Conservation (phyloP, 37 sponge, comb jelly and placozoan species). For the Tethya wilhelma region DNA sequence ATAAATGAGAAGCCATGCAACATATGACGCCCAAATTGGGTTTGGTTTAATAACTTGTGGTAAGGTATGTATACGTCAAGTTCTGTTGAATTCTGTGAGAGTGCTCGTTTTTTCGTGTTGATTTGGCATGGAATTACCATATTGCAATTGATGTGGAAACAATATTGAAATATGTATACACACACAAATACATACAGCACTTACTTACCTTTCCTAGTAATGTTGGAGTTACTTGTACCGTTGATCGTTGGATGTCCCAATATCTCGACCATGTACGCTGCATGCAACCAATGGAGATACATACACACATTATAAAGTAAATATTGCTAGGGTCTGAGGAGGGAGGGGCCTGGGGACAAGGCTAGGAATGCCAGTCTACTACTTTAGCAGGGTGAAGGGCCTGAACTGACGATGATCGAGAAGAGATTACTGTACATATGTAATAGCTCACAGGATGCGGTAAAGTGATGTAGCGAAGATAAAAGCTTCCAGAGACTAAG, state of each 20-base stretch:
- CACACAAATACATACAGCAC: background rate
- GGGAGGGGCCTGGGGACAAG: no score
- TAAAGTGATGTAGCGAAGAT: slow-evolving; percentile 83
- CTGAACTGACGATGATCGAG: no score
- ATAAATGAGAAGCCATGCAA: no score
- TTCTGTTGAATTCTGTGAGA: no score
- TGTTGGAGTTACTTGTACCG: slow-evolving; percentile 77
- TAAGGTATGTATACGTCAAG: no score
- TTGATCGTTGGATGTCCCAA: slow-evolving; percentile 82
- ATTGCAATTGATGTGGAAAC: no score
- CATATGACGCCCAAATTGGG: no score
- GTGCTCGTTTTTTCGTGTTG: no score
- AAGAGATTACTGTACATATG: background rate
- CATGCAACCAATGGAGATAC: background rate
- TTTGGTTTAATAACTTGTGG: no score
- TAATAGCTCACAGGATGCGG: slow-evolving; percentile 82
- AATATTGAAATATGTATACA: background rate
- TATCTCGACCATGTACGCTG: slow-evolving; percentile 77
- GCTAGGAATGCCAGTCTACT: no score
- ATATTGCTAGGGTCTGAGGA: background rate
- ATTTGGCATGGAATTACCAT: no score
- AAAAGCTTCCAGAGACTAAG: slow-evolving; percentile 66
- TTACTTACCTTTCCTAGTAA: slow-evolving; percentile 69
- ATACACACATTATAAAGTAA: background rate
- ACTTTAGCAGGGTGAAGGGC: no score